Evolutionary conservation across 2,888 invertebrate species (phyloP), one percentile per base, ranked within the genome.

Genomic region (Drosophila engyochracea): DNA sequence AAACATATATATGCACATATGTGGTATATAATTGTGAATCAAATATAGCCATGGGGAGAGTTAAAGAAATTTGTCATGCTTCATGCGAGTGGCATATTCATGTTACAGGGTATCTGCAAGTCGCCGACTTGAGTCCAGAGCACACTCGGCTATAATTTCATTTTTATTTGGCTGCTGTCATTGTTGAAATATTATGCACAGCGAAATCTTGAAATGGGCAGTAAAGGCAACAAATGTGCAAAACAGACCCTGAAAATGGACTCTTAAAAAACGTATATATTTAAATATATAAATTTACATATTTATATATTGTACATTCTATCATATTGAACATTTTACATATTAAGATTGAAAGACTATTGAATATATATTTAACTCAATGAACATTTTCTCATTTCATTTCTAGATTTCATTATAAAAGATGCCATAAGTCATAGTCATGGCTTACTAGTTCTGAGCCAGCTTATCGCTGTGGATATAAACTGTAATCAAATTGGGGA

Each of bases 401-500:
- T 47, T 25, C 14, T 0, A 25, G 22, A 47, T 16, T 25, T 47
- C 2, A 47, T 14, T 35, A 2, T 14, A 14, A 5, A 14, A 35
- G 16, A 22, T 22, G 7, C 16, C 22, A 22, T 25, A 22, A 47
- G 22, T 22, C 47, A 47, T 7, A 14, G 3, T 44, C n/a, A n/a
- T n/a, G 22, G 6, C 4, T 39, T 0, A 12, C 22, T 22, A 44
- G 10, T 10, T 22, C 3, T 14, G 22, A 22, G 25, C 14, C 52
- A 53, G n/a, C 31, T 53, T 30, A 47, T n/a, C n/a, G n/a, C n/a
- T 2, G 10, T 2, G 25, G 16, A 51, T n/a, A 7, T 19, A 39
- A 71, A 64, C 52, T 60, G 25, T 55, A n/a, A 59, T n/a, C 16
- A 39, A 73, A 54, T 62, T 74, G n/a, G 12, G 25, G n/a, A 28